A percentile compares a stretch with the other conserved stretches of the same genome.
phyloP scores from a whole-genome alignment of 2,113 vertebrate species.

The Tetraodon nigroviridis region DNA sequence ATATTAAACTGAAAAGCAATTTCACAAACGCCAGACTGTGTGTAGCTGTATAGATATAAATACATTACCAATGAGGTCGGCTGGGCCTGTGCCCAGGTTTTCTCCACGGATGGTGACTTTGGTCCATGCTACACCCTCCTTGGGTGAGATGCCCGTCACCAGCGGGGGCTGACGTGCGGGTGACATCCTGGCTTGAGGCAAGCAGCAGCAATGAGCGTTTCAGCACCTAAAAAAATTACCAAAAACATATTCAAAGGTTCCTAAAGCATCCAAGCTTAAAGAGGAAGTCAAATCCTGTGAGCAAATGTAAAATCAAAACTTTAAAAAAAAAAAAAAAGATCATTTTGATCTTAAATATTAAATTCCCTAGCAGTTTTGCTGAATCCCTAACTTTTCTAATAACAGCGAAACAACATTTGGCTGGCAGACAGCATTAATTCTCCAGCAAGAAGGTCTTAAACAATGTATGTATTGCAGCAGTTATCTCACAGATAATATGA shows the following conservation, averaged over 20 bases:
- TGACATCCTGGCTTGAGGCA: slow-evolving; percentile 77
- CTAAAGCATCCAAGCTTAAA: no score
- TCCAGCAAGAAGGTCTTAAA: slow-evolving; percentile 40
- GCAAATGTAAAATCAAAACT: no score
- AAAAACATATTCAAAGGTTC: background rate
- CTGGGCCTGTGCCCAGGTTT: slow-evolving; percentile 85
- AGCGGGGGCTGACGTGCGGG: slow-evolving; percentile 85
- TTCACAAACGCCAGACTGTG: background rate
- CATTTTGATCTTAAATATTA: no score
- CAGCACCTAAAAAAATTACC: slow-evolving; percentile 54
- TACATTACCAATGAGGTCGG: slow-evolving; percentile 87
- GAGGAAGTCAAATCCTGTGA: no score
- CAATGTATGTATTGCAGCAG: slow-evolving; percentile 46
- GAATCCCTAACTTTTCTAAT: background rate
- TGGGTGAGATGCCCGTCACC: slow-evolving; percentile 97
- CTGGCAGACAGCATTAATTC: slow-evolving; percentile 29
- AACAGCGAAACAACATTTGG: slow-evolving; percentile 9
- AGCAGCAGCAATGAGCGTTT: slow-evolving; percentile 9
- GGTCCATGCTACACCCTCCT: slow-evolving; percentile 94
- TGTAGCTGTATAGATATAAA: slow-evolving; percentile 5
- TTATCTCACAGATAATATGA: slow-evolving; percentile 67
- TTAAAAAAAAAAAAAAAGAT: no score
- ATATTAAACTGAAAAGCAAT: slow-evolving; percentile 6
- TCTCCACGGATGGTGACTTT: slow-evolving; percentile 98
- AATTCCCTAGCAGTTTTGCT: background rate